A percentile compares a stretch with the other conserved stretches of the same genome.
phyloP scores from a whole-genome alignment of 35 echinoderm and acorn worm genomes.

The Hemicentrotus pulcherrimus region DNA sequence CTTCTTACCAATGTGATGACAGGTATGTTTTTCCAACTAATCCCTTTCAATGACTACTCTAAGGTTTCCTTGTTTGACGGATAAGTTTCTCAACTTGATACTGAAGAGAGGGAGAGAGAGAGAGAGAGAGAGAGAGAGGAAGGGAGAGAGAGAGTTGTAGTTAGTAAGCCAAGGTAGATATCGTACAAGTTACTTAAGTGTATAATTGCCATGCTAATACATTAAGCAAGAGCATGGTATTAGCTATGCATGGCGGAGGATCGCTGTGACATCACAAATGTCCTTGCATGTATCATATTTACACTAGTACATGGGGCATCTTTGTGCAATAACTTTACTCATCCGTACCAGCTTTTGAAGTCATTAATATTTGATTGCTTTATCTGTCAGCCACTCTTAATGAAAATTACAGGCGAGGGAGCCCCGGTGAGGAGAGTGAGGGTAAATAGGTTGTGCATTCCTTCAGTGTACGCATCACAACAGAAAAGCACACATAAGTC shows the following conservation, averaged over 20 bases:
- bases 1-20: neutral
- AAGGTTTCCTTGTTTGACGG: neutral
- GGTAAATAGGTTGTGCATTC: neutral
- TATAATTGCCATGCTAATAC: neutral
- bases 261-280: slow-evolving; percentile 1
- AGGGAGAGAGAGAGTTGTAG: neutral
- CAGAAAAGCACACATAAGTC: slow-evolving; percentile 26
- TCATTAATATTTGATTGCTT: slow-evolving; percentile 43
- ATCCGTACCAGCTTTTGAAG: slow-evolving; percentile 25
- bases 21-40: neutral
- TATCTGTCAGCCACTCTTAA: slow-evolving; percentile 38
- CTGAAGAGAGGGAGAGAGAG: too few species aligned
- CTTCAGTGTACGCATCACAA: neutral
- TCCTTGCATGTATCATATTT: slow-evolving; percentile 24
- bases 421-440: neutral
- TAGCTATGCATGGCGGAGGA: neutral
- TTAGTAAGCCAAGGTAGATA: neutral
- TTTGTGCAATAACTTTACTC: slow-evolving; percentile 3
- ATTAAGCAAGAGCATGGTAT: neutral
- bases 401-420: slow-evolving; percentile 35
- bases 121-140: neutral
- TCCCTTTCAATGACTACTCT: neutral
- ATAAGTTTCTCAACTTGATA: neutral
- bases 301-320: slow-evolving; percentile 24
- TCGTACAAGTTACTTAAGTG: neutral